Conservation (phyloP, 1,140 invertebrate genomes). For the Neotoxoptera formosana region DNA sequence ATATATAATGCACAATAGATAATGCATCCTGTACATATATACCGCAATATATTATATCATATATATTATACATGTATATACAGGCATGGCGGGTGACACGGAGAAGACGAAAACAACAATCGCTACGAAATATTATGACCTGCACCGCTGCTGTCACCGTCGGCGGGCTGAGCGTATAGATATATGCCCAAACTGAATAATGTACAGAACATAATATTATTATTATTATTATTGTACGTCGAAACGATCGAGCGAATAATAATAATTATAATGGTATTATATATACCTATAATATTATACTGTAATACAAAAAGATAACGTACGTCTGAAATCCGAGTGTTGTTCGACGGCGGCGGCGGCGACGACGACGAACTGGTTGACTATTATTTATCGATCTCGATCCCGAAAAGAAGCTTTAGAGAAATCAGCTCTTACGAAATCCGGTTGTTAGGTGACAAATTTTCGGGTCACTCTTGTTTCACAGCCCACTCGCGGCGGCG, state of each 20-base stretch:
- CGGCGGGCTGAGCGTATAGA: background rate
- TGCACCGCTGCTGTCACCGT: background rate
- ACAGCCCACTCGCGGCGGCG: constrained; percentile 47
- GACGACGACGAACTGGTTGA: constrained; percentile 29
- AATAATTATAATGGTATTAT: constrained; percentile 34
- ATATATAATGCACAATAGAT: too few species aligned
- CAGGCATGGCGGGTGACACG: background rate
- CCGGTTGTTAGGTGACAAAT: constrained; percentile 57
- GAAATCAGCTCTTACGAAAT: constrained; percentile 55
- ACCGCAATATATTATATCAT: too few species aligned
- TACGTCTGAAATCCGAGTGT: background rate
- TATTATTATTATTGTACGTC: background rate
- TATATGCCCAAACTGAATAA: background rate
- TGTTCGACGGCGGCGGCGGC: too few species aligned
- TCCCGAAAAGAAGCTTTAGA: constrained; percentile 35
- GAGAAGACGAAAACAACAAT: background rate
- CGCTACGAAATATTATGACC: background rate
- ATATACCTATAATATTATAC: too few species aligned
- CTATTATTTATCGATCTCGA: constrained; percentile 56
- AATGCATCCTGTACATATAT: too few species aligned
- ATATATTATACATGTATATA: background rate
- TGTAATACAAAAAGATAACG: background rate
- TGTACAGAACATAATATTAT: background rate
- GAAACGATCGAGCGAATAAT: background rate
- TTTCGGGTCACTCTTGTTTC: constrained; percentile 57